Percentiles rank a stretch among this genome's conserved stretches.
These are phyloP conservation scores for Telmatherina bonti DNA, from an alignment of 2,797 vertebrate species.

Conservation along the genomic window DNA sequence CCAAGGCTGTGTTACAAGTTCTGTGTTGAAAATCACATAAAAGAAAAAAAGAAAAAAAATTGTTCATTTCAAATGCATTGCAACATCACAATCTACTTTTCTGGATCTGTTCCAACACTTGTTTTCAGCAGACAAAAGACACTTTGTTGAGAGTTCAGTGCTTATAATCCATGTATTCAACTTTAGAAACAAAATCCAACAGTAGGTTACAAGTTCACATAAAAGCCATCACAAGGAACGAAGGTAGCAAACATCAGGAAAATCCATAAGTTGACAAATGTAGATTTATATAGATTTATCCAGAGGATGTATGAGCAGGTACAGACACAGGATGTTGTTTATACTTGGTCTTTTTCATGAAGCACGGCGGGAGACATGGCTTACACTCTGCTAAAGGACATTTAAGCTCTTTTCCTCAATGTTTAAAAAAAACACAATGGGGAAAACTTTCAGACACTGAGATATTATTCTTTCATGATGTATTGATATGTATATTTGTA, in stretches of 20 bases:
- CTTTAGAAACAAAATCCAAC: constrained; percentile 63
- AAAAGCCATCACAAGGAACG: neutral
- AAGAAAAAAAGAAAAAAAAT: too few relatives aligned
- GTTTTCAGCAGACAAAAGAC: constrained; percentile 60
- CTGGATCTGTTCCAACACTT: constrained; percentile 63
- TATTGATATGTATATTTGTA: constrained; percentile 38
- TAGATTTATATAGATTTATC: neutral
- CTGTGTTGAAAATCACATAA: neutral
- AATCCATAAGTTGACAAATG: neutral
- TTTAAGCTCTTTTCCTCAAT: constrained; percentile 16
- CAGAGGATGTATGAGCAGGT: neutral
- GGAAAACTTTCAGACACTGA: constrained; percentile 13
- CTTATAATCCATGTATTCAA: constrained; percentile 58
- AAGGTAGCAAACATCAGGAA: neutral
- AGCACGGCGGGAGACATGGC: neutral
- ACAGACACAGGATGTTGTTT: neutral
- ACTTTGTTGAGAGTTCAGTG: constrained; percentile 54
- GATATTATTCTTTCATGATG: constrained; percentile 46
- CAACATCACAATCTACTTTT: constrained; percentile 50
- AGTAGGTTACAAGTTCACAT: constrained; percentile 36
- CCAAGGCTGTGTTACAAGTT: neutral
- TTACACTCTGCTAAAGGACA: constrained; percentile 11
- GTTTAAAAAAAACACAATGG: constrained; percentile 16
- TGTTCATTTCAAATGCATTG: constrained; percentile 32
- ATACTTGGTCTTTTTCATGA: neutral